Evolutionary conservation across 2,888 invertebrate genomes (phyloP), one percentile per base, ranked within the genome.

Genomic region (Matsumyia berberina): DNA sequence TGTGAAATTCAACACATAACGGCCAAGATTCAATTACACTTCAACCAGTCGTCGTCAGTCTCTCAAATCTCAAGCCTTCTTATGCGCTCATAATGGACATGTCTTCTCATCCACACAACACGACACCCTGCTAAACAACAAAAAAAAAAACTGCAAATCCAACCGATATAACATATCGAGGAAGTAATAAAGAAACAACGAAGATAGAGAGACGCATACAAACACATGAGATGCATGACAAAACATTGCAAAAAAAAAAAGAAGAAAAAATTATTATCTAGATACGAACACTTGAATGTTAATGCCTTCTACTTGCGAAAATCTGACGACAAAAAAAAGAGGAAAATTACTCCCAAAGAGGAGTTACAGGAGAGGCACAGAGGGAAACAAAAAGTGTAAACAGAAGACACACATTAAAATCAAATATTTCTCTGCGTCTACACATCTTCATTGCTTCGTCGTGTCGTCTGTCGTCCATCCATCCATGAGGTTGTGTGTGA

Each of bases 1-100:
- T 58, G 58, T 60, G 82, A 78, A 82, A 78, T 72, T 35, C 33
- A 67, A 82, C 72, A 73, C 58, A 53, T 82, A 82, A 73, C 82
- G 78, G 82, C 35, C 53, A 24, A 73, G 66, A 82, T 82, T 82
- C 67, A 73, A 78, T 82, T 82, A 78, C 82, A 72, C 78, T 82
- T 60, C 29, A 82, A 42, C 53, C 53, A 60, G 66, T 72, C 60
- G 67, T 72, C n/a, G n/a, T n/a, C n/a, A n/a, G n/a, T n/a, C n/a
- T n/a, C n/a, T n/a, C n/a, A n/a, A n/a, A n/a, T 72, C 66, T 60
- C 39, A 72, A 82, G 78, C 37, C 64, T 66, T 58, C 74, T 82
- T 37, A 46, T 62, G 60, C 46, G 60, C 57, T 70, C 42, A 70
- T 73, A 67, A 80, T 80, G 60, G 60, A 31, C 44, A 67, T 73